Conservation (phyloP, 2,113 vertebrate genomes). For the Taxidea taxus region DNA sequence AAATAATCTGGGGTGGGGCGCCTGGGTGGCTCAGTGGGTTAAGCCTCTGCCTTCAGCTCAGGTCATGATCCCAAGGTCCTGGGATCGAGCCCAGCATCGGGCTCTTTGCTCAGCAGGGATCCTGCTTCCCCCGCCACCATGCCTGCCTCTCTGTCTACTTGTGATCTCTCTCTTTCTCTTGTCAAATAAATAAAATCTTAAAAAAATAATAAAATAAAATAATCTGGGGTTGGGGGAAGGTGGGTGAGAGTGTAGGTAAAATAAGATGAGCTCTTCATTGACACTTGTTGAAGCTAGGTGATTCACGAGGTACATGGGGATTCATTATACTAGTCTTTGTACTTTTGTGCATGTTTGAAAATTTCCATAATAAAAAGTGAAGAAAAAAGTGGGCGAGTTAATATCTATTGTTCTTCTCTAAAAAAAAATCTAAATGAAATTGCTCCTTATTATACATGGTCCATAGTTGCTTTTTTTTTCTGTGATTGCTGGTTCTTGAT, state of each 20-base stretch:
- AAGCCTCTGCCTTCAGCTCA: no score
- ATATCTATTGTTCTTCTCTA: constrained; percentile 50
- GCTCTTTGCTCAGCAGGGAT: no score
- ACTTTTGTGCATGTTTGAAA: constrained; percentile 32
- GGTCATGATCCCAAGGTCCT: no score
- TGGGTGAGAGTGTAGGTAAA: background rate
- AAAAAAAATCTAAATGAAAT: constrained; percentile 46
- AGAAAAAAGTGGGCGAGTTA: constrained; percentile 53
- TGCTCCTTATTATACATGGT: constrained; percentile 46
- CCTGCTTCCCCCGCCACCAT: no score
- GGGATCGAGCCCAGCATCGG: accelerated
- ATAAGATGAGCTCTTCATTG: constrained; percentile 30
- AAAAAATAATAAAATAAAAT: constrained; percentile 16
- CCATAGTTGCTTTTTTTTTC: constrained; percentile 33
- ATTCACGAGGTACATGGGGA: constrained; percentile 45
- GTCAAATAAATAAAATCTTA: no score
- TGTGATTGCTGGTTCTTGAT: constrained; percentile 22
- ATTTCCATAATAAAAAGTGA: constrained; percentile 70
- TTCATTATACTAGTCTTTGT: constrained; percentile 57
- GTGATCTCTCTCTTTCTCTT: no score
- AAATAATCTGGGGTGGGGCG: background rate
- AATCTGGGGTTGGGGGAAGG: background rate
- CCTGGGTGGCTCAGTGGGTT: no score
- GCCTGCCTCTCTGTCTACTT: no score
- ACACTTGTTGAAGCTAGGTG: constrained; percentile 29